Evolutionary conservation across 2,888 invertebrate species (phyloP), one percentile per base, ranked within the genome.

Genomic region (Sympetrum striolatum): DNA sequence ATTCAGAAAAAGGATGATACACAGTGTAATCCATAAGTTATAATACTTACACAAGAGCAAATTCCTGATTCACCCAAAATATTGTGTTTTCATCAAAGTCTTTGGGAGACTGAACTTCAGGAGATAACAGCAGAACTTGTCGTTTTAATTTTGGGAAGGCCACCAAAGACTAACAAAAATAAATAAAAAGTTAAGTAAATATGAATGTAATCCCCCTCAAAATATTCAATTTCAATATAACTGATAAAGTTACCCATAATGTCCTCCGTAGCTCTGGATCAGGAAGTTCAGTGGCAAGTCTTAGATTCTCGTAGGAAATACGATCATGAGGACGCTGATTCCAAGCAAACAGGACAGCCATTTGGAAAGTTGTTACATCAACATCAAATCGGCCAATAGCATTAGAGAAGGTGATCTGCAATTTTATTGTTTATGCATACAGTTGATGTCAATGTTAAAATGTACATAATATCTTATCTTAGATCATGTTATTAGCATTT

Each of bases 361-460:
- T 99, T 96, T 99, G 99, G 94, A 99, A 99, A 44, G 99, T 99
- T 22, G 99, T 99, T 10, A 99, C 99, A 93, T 99, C 99, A 92
- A 99, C 95, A 94, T 99, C 99, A 94, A 98, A 99, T 92, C 98
- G 96, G 0, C 99, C 99, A 90, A 98, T 96, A 92, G 97, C 96
- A 94, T 98, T 99, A 0, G 96, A 96, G 95, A 99, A 99, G 39
- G 98, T 98, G 92, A 99, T 98, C 96, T 96, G 92, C 80, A 94
- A 93, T 90, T 90, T 73, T 73, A 31, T n/a, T 3, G n/a, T 44
- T 10, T n/a, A 80, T 35, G 37, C 44, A 25, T 80, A 25, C 18
- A 12, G 14, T 35, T 35, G 18, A 90, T 6, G 44, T 73, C 35
- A n/a, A n/a, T n/a, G n/a, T n/a, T n/a, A n/a, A n/a, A n/a, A n/a